Conservation (phyloP, 2,797 vertebrate species). For the Margarornis squamiger region DNA sequence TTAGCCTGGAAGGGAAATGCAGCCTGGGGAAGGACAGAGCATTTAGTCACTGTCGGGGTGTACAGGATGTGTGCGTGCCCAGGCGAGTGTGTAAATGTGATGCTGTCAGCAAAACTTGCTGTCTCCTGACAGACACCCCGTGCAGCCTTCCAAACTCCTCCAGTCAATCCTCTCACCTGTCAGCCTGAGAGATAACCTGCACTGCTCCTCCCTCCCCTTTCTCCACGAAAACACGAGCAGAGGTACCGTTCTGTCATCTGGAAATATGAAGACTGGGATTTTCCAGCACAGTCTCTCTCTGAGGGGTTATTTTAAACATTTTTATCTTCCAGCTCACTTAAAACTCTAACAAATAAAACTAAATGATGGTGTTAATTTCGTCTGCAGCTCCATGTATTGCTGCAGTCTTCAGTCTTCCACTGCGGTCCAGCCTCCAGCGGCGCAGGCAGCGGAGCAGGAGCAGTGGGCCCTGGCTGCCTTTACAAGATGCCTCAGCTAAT, state of each 20-base stretch:
- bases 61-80: neutral
- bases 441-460: neutral
- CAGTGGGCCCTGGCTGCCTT: neutral
- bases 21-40: neutral
- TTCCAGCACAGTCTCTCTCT: neutral
- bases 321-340: conserved; percentile 44
- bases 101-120: conserved; percentile 46
- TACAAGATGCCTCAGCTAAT: neutral
- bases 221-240: neutral
- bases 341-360: conserved; percentile 61
- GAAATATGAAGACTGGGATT: conserved; percentile 6
- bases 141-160: conserved; percentile 44
- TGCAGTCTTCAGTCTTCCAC: conserved; percentile 53
- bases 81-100: neutral
- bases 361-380: conserved; percentile 67
- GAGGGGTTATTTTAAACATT: conserved; percentile 42
- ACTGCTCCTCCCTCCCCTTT: neutral
- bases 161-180: conserved; percentile 31
- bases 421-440: conserved; percentile 9
- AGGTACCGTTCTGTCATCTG: neutral
- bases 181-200: conserved; percentile 18
- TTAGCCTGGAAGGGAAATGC: neutral
- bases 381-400: neutral
- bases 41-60: neutral
- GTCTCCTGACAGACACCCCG: conserved; percentile 34